Evolutionary conservation across 1,140 invertebrate species (phyloP), one percentile per base, ranked within the genome.

Genomic region (Dendroctonus valens): DNA sequence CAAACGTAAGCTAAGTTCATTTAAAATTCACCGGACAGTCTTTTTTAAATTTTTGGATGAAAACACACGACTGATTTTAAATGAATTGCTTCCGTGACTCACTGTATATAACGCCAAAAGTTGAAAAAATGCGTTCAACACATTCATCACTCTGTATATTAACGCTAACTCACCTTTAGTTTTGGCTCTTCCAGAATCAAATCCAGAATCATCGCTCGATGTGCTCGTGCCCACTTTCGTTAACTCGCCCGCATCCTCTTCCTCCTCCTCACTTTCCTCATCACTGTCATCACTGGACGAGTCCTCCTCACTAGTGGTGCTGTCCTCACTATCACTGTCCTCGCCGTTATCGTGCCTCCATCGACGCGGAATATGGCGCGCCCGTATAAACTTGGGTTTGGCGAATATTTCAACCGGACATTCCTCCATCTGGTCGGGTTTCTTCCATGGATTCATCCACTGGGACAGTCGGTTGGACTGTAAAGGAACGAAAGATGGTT

Each of bases 131-230:
- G 6, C 6, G 9, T 39, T 58, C 6, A 58, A 58, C 39, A n/a
- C 6, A 60, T n/a, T 60, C 9, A 52, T 12, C 11, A n/a, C n/a
- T n/a, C n/a, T n/a, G n/a, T n/a, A n/a, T n/a, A n/a, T n/a, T 50
- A 44, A 42, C 26, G 9, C 5, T 38, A 60, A 38, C 63, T 57
- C 73, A 78, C 77, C 77, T 68, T 76, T 76, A 72, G 73, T 69
- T 70, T 71, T 75, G 55, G 68, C 72, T 69, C 61, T 80, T 44
- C 79, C 78, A 14, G 83, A 85, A 75, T 85, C 83, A 72, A 85
- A 85, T 48, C 84, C 84, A 46, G 84, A 85, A 76, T 85, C 84
- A 75, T 83, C 84, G 8, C 83, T 84, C 59, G 83, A 83, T 14
- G 83, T 84, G 69, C 83, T 85, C 65, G 82, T 83, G 72, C 84